Evolutionary conservation across 2,113 vertebrate species (phyloP).

Genomic region (Rhynchopsitta pachyrhyncha): DNA sequence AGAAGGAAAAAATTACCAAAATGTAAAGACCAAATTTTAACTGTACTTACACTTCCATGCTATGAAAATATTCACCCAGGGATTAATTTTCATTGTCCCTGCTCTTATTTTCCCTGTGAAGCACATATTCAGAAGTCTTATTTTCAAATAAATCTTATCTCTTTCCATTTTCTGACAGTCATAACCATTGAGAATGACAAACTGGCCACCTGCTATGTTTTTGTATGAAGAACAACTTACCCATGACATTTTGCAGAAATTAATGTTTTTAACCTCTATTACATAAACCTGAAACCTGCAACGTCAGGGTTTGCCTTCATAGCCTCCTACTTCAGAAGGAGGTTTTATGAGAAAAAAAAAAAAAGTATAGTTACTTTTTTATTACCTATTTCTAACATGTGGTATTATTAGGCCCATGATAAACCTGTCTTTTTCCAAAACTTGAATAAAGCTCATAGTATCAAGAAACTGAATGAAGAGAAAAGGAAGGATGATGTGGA

Average conservation of each 20-base stretch:
- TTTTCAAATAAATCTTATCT: background rate
- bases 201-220: background rate
- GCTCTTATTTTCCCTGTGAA: background rate
- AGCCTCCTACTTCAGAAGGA: background rate
- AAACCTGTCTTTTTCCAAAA: background rate
- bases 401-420: background rate
- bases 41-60: background rate
- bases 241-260: background rate
- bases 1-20: background rate
- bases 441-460: background rate
- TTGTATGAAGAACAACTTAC: background rate
- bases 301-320: background rate
- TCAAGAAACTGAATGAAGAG: background rate
- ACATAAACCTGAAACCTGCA: background rate
- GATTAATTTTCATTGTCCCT: background rate
- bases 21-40: background rate
- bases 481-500: background rate
- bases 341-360: background rate
- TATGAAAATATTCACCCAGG: background rate
- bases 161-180: background rate
- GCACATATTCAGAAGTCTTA: background rate
- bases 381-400: background rate
- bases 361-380: background rate
- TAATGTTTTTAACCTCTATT: background rate
- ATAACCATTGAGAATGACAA: background rate